phyloP scores from a whole-genome alignment of 2,888 invertebrate genomes.

The Rhagium mordax region DNA sequence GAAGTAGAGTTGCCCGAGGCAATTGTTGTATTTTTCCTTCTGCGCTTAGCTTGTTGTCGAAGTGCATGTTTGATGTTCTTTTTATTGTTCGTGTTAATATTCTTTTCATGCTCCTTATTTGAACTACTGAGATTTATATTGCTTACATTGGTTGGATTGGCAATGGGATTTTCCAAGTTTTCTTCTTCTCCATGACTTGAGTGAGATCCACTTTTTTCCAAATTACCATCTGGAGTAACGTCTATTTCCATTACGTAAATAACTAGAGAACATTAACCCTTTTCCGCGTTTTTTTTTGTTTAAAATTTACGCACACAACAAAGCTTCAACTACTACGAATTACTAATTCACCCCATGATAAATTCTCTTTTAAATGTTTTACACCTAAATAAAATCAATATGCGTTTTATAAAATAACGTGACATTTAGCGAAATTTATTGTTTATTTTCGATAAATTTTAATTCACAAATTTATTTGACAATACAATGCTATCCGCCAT shows the following conservation, averaged over 20 bases:
- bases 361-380: conserved; percentile 47
- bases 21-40: conserved; percentile 85
- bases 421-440: conserved; percentile 50
- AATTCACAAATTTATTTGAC: conserved; percentile 61
- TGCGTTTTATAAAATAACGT: conserved; percentile 48
- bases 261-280: conserved; percentile 54
- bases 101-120: conserved; percentile 56
- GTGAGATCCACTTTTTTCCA: conserved; percentile 61
- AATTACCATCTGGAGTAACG: conserved; percentile 65
- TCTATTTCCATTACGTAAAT: conserved; percentile 69
- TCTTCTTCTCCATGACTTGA: conserved; percentile 60
- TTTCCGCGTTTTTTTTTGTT: conserved; percentile 46
- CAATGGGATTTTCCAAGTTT: conserved; percentile 52
- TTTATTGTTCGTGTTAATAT: conserved; percentile 71
- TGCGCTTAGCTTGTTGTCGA: conserved; percentile 82
- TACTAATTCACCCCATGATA: conserved; percentile 63
- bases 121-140: conserved; percentile 48
- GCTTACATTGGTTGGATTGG: conserved; percentile 45
- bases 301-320: conserved; percentile 53
- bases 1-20: conserved; percentile 77
- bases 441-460: conserved; percentile 48
- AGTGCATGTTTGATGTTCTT: conserved; percentile 85
- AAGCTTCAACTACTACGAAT: conserved; percentile 48
- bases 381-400: conserved; percentile 51
- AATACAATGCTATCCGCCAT: conserved; percentile 69